phyloP scores from a whole-genome alignment of 2,113 vertebrate genomes.

The Scalopus aquaticus region DNA sequence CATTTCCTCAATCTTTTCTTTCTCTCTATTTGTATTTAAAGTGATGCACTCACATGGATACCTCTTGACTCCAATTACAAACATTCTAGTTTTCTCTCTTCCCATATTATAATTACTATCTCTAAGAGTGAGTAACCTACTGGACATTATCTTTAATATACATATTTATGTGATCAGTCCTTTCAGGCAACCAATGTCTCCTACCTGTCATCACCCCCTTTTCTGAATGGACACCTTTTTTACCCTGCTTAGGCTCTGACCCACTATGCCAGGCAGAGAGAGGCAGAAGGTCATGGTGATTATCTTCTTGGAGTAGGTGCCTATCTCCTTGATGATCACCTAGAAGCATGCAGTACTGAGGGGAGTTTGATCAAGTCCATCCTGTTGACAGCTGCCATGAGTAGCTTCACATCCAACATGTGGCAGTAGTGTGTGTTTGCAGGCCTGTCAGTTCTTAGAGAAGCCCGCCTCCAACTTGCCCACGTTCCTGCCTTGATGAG shows the following conservation, averaged over 20 bases:
- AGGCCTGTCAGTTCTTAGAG: no score
- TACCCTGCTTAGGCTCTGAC: background rate
- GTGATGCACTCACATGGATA: background rate
- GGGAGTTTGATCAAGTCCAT: no score
- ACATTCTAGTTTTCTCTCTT: constrained; percentile 5
- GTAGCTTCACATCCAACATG: no score
- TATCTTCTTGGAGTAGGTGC: no score
- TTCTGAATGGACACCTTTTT: background rate
- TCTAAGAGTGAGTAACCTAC: background rate
- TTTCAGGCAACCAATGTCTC: background rate
- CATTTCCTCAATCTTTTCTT: background rate
- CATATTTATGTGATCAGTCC: background rate
- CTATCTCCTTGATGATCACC: no score
- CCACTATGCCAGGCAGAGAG: background rate
- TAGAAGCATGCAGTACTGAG: no score
- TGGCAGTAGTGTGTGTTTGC: no score
- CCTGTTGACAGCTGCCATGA: no score
- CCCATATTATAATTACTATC: background rate
- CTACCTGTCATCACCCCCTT: background rate
- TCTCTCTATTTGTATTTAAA: background rate
- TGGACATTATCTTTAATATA: background rate
- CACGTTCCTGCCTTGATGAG: no score
- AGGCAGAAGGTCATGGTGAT: no score
- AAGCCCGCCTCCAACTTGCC: no score
- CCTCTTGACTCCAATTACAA: background rate